Evolutionary conservation across 2,888 invertebrate species (phyloP).

Genomic region (Euproctis similis): DNA sequence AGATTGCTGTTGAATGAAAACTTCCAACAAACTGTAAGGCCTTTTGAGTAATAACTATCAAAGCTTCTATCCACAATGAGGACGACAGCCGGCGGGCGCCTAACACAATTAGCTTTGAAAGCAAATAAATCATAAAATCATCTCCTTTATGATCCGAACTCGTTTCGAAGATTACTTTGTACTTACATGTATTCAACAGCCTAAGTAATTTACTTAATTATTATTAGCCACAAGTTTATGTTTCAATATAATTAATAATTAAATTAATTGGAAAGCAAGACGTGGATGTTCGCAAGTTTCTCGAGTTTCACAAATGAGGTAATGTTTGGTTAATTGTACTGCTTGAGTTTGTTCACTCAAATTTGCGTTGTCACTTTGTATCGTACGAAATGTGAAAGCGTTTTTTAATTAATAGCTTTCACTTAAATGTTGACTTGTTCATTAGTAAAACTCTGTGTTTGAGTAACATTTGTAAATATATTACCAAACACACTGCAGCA

Average conservation of each 20-base stretch:
- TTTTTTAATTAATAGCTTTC: conserved; percentile 65
- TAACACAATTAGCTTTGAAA: conserved; percentile 52
- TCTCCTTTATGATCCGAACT: conserved; percentile 39
- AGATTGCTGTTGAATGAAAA: conserved; percentile 34
- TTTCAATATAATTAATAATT: conserved; percentile 49
- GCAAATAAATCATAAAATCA: conserved; percentile 58
- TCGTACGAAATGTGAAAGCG: conserved; percentile 52
- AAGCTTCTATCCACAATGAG: conserved; percentile 32
- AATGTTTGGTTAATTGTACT: conserved; percentile 57
- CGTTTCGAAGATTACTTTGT: conserved; percentile 40
- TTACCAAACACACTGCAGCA: no score
- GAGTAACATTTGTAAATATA: no score
- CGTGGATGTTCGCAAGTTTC: conserved; percentile 50
- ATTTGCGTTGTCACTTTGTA: conserved; percentile 62
- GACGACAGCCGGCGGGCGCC: conserved; percentile 41
- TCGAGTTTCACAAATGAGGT: conserved; percentile 47
- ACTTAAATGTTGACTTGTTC: conserved; percentile 42
- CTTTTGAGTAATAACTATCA: conserved; percentile 33
- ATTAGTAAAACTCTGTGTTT: no score
- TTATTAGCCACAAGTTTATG: conserved; percentile 16
- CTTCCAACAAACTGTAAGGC: conserved; percentile 29
- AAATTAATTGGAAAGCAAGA: conserved; percentile 57
- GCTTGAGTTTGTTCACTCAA: conserved; percentile 37
- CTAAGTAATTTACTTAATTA: conserved; percentile 14
- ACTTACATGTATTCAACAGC: conserved; percentile 13